Conservation (phyloP, 2,113 vertebrate genomes). For the Pelobates fuscus region DNA sequence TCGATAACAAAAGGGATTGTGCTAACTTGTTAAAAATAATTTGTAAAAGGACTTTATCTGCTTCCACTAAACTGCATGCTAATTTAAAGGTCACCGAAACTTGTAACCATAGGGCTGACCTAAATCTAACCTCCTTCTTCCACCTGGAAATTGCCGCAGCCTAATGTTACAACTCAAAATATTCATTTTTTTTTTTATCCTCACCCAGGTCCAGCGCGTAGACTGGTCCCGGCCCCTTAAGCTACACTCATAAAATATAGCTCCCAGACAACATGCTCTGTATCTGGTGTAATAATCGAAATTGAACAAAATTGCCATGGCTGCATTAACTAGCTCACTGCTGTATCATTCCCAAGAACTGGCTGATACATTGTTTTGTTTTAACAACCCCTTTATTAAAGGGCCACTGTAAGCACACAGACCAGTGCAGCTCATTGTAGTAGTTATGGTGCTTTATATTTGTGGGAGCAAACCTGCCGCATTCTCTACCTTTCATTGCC, state of each 20-base stretch:
- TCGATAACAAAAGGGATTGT: neutral
- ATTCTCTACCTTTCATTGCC: too few relatives aligned
- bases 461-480: too few relatives aligned
- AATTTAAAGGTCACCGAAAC: slow-evolving; percentile 69
- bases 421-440: too few relatives aligned
- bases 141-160: slow-evolving; percentile 72
- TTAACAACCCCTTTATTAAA: too few relatives aligned
- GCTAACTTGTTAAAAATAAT: slow-evolving; percentile 55
- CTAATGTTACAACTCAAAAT: slow-evolving; percentile 67
- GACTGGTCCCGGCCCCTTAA: slow-evolving; percentile 80
- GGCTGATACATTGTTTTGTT: too few relatives aligned
- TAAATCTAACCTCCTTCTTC: slow-evolving; percentile 69
- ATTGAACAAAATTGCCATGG: slow-evolving; percentile 82
- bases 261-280: slow-evolving; percentile 84
- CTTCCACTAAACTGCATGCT: slow-evolving; percentile 61
- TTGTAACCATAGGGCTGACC: slow-evolving; percentile 70
- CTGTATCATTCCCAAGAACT: too few relatives aligned
- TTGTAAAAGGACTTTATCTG: slow-evolving; percentile 63
- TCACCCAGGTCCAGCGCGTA: slow-evolving; percentile 69
- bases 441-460: too few relatives aligned
- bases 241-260: slow-evolving; percentile 85
- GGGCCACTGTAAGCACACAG: too few relatives aligned
- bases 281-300: slow-evolving; percentile 87
- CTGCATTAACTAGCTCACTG: slow-evolving; percentile 81
- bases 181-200: slow-evolving; percentile 57